A percentile compares a stretch with the other conserved stretches of the same genome.
These are phyloP conservation scores for Drosophila nr. perissopoda DNA, from an alignment of 2,888 invertebrate genomes.

Conservation along the genomic window DNA sequence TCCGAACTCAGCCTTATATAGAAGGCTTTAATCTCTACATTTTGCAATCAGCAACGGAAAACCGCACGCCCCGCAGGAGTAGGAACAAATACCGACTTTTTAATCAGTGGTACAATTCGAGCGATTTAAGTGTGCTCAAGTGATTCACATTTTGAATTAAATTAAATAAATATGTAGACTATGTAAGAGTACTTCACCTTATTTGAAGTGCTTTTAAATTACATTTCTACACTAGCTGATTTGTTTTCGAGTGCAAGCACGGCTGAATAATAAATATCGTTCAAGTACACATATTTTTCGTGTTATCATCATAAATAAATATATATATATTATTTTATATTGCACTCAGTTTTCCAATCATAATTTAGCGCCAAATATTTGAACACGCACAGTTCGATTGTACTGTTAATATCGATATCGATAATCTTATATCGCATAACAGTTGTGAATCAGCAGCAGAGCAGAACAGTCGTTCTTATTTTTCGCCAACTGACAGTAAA, in stretches of 20 bases:
- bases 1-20: slow-evolving; percentile 3
- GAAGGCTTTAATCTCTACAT: not conserved
- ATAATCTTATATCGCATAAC: not conserved
- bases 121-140: not conserved
- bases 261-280: not conserved
- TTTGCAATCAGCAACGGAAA: slow-evolving; percentile 10
- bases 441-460: not conserved
- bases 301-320: not conserved
- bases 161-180: not conserved
- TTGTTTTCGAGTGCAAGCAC: not conserved
- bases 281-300: not conserved
- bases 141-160: slow-evolving; percentile 6
- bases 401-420: not conserved
- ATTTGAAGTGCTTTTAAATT: not conserved
- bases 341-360: not conserved
- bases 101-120: slow-evolving; percentile 5
- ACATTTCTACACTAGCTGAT: not conserved
- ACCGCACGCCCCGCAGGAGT: not conserved
- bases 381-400: not conserved
- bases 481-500: not conserved
- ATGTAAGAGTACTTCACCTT: not conserved
- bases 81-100: not conserved
- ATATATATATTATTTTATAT: not conserved
- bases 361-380: slow-evolving; percentile 1
- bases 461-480: not conserved